A percentile compares a stretch with the other conserved stretches of the same genome.
phyloP scores from a whole-genome alignment of 2,797 vertebrate species.

The Podargus strigoides region DNA sequence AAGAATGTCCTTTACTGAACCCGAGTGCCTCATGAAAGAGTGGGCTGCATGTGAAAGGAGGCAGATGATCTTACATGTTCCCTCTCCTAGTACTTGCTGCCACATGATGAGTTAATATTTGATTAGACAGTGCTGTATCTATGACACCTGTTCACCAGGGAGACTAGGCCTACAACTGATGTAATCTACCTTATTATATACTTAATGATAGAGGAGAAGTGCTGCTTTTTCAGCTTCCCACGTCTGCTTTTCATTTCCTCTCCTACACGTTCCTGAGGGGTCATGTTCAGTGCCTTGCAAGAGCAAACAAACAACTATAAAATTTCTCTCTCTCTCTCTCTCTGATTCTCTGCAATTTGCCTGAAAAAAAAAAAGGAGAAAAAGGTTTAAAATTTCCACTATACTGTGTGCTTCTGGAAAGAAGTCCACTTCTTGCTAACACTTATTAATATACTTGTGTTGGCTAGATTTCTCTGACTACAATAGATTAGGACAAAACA shows the following conservation, averaged over 20 bases:
- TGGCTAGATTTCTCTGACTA: background rate
- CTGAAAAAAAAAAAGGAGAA: background rate
- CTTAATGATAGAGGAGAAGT: slow-evolving; percentile 64
- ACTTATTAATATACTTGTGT: background rate
- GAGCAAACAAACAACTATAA: slow-evolving; percentile 52
- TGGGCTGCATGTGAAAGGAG: background rate
- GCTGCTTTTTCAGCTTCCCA: slow-evolving; percentile 61
- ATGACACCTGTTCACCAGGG: slow-evolving; percentile 65
- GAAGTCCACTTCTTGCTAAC: background rate
- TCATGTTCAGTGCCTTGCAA: slow-evolving; percentile 46
- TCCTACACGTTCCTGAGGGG: slow-evolving; percentile 64
- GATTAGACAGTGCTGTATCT: slow-evolving; percentile 58
- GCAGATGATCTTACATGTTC: slow-evolving; percentile 11
- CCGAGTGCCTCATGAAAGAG: background rate
- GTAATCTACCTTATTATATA: slow-evolving; percentile 62
- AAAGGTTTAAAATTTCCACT: background rate
- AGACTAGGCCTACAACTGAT: slow-evolving; percentile 63
- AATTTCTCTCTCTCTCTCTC: background rate
- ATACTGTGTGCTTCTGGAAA: background rate
- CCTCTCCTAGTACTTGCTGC: slow-evolving; percentile 9
- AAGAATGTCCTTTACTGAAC: slow-evolving; percentile 26
- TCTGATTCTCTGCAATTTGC: background rate
- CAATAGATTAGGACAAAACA: background rate
- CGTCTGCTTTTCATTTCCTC: slow-evolving; percentile 67
- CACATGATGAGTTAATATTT: slow-evolving; percentile 64